Conservation (phyloP, 2,797 vertebrate species). For the Takifugu ocellatus region DNA sequence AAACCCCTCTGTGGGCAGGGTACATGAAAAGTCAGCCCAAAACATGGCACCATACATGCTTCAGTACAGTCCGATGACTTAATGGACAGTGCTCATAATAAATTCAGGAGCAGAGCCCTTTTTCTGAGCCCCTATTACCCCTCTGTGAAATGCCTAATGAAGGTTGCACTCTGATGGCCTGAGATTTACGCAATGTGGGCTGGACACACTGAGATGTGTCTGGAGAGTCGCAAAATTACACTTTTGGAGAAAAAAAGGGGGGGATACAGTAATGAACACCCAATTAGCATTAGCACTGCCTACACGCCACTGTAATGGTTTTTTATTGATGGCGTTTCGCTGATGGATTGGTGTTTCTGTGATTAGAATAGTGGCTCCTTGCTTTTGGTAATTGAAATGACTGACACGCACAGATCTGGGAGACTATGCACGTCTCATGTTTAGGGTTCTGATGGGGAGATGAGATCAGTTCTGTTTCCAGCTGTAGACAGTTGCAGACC, state of each 20-base stretch:
- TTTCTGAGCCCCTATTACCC: background rate
- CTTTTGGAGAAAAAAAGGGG: too few relatives aligned
- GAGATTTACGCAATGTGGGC: conserved; percentile 29
- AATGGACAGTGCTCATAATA: conserved; percentile 3
- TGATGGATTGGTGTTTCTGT: background rate
- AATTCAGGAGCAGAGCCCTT: background rate
- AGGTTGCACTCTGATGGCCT: background rate
- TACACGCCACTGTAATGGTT: conserved; percentile 19
- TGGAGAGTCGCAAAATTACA: conserved; percentile 22
- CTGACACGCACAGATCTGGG: too few relatives aligned
- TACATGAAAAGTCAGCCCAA: background rate
- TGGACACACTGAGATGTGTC: conserved; percentile 20
- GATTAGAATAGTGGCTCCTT: background rate
- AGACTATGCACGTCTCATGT: too few relatives aligned
- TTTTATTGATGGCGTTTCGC: conserved; percentile 14
- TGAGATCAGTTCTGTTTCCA: too few relatives aligned
- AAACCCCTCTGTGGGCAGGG: background rate
- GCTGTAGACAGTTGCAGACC: too few relatives aligned
- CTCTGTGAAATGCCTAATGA: conserved; percentile 1
- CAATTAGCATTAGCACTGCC: conserved; percentile 17
- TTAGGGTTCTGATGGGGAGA: too few relatives aligned
- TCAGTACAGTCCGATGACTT: background rate
- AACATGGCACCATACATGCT: background rate
- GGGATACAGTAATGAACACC: conserved; percentile 13
- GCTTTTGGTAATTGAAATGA: too few relatives aligned